Conservation (phyloP, 2,113 vertebrate species). For the Mirza zaza region DNA sequence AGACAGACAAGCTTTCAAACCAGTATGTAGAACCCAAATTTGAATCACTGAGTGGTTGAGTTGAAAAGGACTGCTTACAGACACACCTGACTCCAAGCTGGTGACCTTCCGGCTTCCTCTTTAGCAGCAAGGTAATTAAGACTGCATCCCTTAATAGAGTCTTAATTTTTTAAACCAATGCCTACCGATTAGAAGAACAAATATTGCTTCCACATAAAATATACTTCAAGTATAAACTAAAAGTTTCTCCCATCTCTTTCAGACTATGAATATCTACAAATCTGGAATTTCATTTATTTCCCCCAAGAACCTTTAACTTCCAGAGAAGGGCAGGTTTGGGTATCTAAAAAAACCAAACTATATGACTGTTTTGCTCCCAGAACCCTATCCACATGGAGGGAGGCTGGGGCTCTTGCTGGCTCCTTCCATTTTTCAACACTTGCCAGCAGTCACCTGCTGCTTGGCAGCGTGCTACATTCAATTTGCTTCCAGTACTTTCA, state of each 20-base stretch:
- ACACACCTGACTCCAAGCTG: background rate
- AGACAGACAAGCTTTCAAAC: background rate
- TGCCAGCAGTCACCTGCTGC: background rate
- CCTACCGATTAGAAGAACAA: background rate
- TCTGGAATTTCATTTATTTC: background rate
- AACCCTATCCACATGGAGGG: background rate
- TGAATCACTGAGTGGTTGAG: background rate
- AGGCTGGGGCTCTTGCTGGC: background rate
- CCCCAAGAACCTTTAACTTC: background rate
- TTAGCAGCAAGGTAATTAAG: background rate
- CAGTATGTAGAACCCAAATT: background rate
- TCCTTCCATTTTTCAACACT: background rate
- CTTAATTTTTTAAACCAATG: background rate
- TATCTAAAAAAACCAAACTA: background rate
- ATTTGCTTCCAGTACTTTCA: rapidly evolving
- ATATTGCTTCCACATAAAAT: background rate
- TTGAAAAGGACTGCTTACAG: background rate
- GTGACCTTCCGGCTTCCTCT: background rate
- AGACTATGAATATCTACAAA: background rate
- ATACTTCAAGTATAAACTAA: background rate
- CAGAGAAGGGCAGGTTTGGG: background rate
- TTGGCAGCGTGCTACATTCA: background rate
- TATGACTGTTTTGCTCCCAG: background rate
- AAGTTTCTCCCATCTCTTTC: background rate
- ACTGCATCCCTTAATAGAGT: background rate